These are phyloP conservation scores for Elysia chlorotica DNA, from an alignment of 1,140 invertebrate species.

Conservation along the genomic window DNA sequence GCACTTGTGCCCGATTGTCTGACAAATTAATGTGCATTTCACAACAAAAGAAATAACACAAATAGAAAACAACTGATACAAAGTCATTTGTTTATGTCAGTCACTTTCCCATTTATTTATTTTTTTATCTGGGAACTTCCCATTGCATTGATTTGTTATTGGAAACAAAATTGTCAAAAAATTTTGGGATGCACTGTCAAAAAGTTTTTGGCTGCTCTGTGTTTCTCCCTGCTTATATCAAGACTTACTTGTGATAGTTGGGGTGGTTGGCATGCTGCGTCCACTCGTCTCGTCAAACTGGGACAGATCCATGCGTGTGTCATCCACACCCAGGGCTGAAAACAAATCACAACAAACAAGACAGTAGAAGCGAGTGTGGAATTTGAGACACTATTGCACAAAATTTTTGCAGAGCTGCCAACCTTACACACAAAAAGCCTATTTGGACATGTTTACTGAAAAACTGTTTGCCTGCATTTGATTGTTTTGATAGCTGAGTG, in stretches of 20 bases:
- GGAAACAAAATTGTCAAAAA: not conserved
- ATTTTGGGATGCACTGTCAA: not conserved
- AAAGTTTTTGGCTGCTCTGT: not conserved
- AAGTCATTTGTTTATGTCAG: not conserved
- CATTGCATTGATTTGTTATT: not conserved
- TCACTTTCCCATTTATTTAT: not conserved
- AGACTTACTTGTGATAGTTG: conserved; percentile 61
- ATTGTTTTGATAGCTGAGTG: too few species aligned
- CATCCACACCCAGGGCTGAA: conserved; percentile 69
- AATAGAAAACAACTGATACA: not conserved
- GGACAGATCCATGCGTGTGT: conserved; percentile 76
- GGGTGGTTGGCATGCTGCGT: conserved; percentile 74
- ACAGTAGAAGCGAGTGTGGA: not conserved
- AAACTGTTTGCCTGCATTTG: too few species aligned
- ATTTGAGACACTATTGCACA: too few species aligned
- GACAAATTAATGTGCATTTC: too few species aligned
- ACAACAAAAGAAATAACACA: too few species aligned
- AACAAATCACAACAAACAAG: not conserved
- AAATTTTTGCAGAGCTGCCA: too few species aligned
- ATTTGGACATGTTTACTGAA: too few species aligned
- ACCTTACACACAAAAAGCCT: too few species aligned
- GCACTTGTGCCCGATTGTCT: too few species aligned
- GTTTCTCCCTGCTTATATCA: too few species aligned
- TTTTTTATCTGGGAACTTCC: not conserved
- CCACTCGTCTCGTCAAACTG: conserved; percentile 68